phyloP scores from a whole-genome alignment of 2,888 invertebrate genomes.

The Empis stercorea region DNA sequence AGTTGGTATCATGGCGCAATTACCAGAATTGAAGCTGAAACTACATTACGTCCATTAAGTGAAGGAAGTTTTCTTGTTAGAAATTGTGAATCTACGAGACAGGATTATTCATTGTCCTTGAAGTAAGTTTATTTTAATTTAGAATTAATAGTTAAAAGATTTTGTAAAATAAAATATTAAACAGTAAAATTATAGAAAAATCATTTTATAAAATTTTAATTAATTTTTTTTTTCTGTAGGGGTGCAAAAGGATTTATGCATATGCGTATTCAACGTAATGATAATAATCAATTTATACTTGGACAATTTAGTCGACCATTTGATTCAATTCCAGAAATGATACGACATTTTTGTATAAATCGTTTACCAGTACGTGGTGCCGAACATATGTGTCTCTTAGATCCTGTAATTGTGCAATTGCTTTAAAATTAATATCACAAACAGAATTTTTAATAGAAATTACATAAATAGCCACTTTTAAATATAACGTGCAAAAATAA shows the following conservation, averaged over 20 bases:
- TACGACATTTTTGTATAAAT: constrained; percentile 85
- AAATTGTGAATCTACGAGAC: constrained; percentile 85
- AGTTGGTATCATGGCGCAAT: constrained; percentile 96
- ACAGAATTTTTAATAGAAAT: no score
- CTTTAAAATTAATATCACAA: constrained; percentile 35
- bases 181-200: background rate
- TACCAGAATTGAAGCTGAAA: constrained; percentile 82
- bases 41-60: constrained; percentile 62
- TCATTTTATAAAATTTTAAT: background rate
- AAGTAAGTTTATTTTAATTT: constrained; percentile 56
- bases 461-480: no score
- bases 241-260: constrained; percentile 94
- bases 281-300: constrained; percentile 69
- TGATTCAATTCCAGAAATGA: constrained; percentile 85
- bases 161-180: background rate
- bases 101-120: constrained; percentile 85
- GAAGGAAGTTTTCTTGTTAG: constrained; percentile 92
- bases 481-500: no score
- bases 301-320: constrained; percentile 91
- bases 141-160: background rate
- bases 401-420: constrained; percentile 80
- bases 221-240: constrained; percentile 40
- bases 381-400: constrained; percentile 89
- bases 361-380: constrained; percentile 89
- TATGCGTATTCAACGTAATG: constrained; percentile 80